These are phyloP conservation scores for Marmota flaviventris DNA, from an alignment of 2,113 vertebrate genomes.

Conservation along the genomic window DNA sequence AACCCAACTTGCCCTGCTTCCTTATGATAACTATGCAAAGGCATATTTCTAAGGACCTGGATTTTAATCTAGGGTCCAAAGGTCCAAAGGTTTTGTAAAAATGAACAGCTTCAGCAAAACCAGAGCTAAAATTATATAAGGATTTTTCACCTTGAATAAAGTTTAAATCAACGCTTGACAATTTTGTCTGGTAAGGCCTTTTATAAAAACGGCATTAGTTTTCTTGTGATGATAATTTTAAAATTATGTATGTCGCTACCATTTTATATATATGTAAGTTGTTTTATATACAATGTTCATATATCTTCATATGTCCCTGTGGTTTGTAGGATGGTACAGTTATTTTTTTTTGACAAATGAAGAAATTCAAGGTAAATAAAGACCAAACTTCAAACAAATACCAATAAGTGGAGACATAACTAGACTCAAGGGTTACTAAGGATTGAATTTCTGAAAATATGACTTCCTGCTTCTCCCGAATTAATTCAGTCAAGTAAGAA, in stretches of 20 bases:
- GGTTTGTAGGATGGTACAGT: background rate
- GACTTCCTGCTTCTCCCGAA: background rate
- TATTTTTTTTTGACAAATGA: background rate
- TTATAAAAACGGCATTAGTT: background rate
- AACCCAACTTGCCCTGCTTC: background rate
- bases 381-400: background rate
- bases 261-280: background rate
- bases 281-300: background rate
- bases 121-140: background rate
- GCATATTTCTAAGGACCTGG: background rate
- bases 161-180: background rate
- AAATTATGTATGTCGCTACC: background rate
- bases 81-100: background rate
- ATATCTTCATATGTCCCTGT: background rate
- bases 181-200: background rate
- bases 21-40: background rate
- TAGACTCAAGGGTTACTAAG: background rate
- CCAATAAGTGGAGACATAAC: background rate
- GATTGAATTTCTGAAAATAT: background rate
- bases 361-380: background rate
- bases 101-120: background rate
- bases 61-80: background rate
- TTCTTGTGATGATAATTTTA: background rate
- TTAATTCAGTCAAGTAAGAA: background rate
- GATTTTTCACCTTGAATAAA: slow-evolving; percentile 7